phyloP scores from a whole-genome alignment of 2,113 vertebrate species.

The Sinocyclocheilus maitianheensis region DNA sequence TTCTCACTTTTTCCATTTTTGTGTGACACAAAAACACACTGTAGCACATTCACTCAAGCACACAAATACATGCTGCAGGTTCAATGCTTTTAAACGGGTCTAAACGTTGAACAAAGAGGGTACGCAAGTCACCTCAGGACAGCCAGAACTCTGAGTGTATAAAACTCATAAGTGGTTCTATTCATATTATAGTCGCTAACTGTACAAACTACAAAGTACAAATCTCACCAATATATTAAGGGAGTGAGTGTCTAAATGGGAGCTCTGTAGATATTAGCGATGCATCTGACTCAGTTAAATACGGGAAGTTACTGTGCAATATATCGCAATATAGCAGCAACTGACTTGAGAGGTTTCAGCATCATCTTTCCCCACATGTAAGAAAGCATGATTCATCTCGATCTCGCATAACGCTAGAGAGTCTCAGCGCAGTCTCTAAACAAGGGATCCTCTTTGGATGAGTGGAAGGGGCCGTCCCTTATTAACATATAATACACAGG shows the following conservation, averaged over 20 bases:
- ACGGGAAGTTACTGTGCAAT: conserved; percentile 52
- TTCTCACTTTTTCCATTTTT: conserved; percentile 28
- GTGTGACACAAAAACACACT: neutral
- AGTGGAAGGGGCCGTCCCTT: conserved; percentile 63
- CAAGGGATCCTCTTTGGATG: conserved; percentile 76
- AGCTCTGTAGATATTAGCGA: neutral
- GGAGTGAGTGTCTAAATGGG: neutral
- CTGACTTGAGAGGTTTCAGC: conserved; percentile 43
- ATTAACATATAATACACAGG: conserved; percentile 43
- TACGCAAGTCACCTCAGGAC: conserved; percentile 5
- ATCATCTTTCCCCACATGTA: conserved; percentile 50
- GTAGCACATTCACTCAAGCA: neutral
- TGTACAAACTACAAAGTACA: neutral
- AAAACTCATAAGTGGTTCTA: neutral
- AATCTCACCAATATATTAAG: neutral
- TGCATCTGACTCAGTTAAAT: conserved; percentile 48
- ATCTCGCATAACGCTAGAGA: conserved; percentile 52
- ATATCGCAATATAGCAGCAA: conserved; percentile 35
- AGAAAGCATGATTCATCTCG: conserved; percentile 59
- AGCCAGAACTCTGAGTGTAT: neutral
- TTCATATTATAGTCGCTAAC: neutral
- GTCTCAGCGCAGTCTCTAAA: conserved; percentile 53
- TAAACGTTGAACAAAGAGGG: no score
- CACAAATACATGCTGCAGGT: neutral
- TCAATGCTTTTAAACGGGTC: no score